Evolutionary conservation across 1,140 invertebrate genomes (phyloP).

Genomic region (Zophobas atratus): DNA sequence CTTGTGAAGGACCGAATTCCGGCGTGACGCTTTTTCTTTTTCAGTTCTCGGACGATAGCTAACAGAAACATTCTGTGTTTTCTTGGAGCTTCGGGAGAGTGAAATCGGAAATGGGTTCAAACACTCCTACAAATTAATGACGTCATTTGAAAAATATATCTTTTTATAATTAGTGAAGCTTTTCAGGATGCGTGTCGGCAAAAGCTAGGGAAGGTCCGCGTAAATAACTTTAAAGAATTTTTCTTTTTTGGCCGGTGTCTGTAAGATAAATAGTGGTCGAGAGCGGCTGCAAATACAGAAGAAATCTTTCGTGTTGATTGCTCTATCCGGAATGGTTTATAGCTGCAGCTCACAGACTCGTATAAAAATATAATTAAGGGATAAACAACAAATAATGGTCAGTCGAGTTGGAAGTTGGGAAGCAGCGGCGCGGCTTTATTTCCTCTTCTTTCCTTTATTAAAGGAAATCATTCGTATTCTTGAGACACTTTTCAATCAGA

Average conservation of each 20-base stretch:
- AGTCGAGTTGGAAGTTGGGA: background rate
- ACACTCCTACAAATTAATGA: too few relatives aligned
- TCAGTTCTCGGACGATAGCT: too few relatives aligned
- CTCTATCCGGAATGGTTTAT: constrained; percentile 10
- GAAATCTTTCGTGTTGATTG: background rate
- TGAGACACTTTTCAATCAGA: constrained; percentile 28
- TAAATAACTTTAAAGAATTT: too few relatives aligned
- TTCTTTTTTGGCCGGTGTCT: background rate
- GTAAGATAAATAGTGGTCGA: background rate
- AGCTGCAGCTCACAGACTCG: background rate
- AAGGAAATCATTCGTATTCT: constrained; percentile 21
- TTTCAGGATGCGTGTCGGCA: too few relatives aligned
- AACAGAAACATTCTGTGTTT: too few relatives aligned
- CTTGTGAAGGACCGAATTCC: constrained; percentile 8
- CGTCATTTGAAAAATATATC: too few relatives aligned
- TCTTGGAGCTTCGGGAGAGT: too few relatives aligned
- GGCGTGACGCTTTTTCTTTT: background rate
- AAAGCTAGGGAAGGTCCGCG: too few relatives aligned
- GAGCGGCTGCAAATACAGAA: background rate
- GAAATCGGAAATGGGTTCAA: too few relatives aligned
- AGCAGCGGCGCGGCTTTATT: background rate
- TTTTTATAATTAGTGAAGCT: too few relatives aligned
- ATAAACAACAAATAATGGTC: background rate
- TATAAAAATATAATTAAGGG: constrained; percentile 18
- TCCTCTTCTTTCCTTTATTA: constrained; percentile 9